Evolutionary conservation across 1,140 invertebrate genomes (phyloP), one percentile per base, ranked within the genome.

Genomic region (Drosophila triauraria): DNA sequence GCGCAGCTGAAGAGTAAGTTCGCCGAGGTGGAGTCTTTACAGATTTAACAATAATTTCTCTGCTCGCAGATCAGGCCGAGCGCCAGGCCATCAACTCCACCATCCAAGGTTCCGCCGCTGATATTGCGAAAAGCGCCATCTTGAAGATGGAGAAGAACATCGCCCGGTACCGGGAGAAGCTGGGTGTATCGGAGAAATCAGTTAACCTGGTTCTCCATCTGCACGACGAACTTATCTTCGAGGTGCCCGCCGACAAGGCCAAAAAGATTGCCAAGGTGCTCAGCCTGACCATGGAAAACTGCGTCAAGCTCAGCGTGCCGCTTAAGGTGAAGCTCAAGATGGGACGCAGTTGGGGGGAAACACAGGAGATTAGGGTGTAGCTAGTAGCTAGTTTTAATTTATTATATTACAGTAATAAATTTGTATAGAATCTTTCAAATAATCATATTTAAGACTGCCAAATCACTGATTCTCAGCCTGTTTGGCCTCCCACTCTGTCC

Each of bases 151-250:
- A 97, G 82, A 94, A 56, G 93, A 94, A 82, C 91, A 96, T 59
- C 65, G 75, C 17, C 50, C 92, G 68, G 15, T 81, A 75, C 63
- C 65, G 74, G 27, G 80, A 64, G 64, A 93, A 75, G 40, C 91
- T 81, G 61, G 93, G 83, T 25, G 93, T 92, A 42, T 79, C 74
- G 12, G 64, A 53, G 69, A 70, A 71, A 5, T 50, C 71, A 51
- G 93, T 82, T 75, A 92, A 91, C 69, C 94, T 99, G 20, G 95
- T 99, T 4, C 93, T 99, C 42, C 98, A 99, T 91, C 94, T 99
- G 72, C 98, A 99, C 91, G 99, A 99, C 94, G 99, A 99, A 94
- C 94, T 99, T 1, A 95, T 99, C 27, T 99, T 97, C 88, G 98
- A 99, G 94, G 97, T 99, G 65, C 93, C 94, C 17, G 77, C 93